phyloP scores from a whole-genome alignment of 1,140 invertebrate genomes.

The Heliconius congener region DNA sequence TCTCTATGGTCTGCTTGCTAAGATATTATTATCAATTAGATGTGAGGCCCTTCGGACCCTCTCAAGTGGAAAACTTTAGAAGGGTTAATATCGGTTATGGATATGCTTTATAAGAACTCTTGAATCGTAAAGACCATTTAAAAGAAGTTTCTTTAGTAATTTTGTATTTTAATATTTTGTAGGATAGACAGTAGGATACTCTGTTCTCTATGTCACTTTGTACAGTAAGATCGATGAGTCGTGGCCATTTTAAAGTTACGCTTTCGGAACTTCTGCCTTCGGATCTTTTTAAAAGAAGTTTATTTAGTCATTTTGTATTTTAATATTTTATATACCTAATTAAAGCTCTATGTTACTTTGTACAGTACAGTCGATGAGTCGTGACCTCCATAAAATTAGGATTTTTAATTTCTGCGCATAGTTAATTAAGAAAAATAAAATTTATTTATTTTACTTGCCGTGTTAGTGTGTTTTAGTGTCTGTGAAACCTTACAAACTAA shows the following conservation, averaged over 20 bases:
- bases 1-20: conserved; percentile 34
- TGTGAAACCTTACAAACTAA: too few species aligned
- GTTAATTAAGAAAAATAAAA: too few species aligned
- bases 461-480: too few species aligned
- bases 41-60: conserved; percentile 12
- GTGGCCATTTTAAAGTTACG: too few species aligned
- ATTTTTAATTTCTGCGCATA: too few species aligned
- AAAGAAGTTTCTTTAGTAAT: neutral
- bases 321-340: neutral
- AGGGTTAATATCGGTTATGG: conserved; percentile 23
- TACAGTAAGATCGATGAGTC: too few species aligned
- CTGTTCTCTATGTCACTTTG: too few species aligned
- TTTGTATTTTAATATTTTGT: neutral
- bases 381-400: too few species aligned
- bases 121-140: neutral
- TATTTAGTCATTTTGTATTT: neutral
- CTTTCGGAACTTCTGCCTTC: neutral
- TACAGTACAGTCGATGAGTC: too few species aligned
- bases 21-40: conserved; percentile 40
- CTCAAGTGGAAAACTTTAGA: conserved; percentile 13
- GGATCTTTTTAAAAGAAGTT: neutral
- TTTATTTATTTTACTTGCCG: too few species aligned
- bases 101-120: neutral
- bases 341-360: too few species aligned
- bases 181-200: neutral